phyloP scores from a whole-genome alignment of 2,888 invertebrate genomes.

The Tiliacea aurago region DNA sequence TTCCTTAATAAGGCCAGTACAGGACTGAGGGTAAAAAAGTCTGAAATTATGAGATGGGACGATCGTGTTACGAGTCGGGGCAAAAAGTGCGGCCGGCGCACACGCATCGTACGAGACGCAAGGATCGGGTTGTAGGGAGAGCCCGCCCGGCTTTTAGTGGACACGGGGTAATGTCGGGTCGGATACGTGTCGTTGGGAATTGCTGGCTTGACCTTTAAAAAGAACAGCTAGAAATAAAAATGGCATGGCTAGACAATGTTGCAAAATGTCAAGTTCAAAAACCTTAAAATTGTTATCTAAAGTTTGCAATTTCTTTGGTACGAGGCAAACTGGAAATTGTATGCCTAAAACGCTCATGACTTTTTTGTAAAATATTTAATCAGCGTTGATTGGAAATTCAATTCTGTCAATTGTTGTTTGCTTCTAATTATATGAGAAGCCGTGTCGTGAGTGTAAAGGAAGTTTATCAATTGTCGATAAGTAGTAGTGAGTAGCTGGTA shows the following conservation, averaged over 20 bases:
- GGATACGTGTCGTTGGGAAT: slow-evolving; percentile 60
- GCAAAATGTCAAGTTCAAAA: background rate
- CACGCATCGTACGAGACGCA: slow-evolving; percentile 76
- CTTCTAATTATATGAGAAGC: slow-evolving; percentile 46
- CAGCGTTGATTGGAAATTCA: background rate
- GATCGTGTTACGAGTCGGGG: slow-evolving; percentile 84
- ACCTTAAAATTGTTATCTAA: background rate
- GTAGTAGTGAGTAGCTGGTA: slow-evolving; percentile 70
- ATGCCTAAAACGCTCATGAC: fast-evolving
- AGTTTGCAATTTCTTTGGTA: background rate
- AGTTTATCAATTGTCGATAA: slow-evolving; percentile 75
- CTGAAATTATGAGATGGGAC: slow-evolving; percentile 87
- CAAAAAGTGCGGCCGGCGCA: slow-evolving; percentile 79
- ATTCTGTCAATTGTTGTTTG: slow-evolving; percentile 25
- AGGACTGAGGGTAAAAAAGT: slow-evolving; percentile 78
- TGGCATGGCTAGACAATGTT: background rate
- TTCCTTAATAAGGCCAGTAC: slow-evolving; percentile 81
- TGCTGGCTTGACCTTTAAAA: background rate
- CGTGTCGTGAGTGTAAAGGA: slow-evolving; percentile 69
- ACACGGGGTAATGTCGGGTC: slow-evolving; percentile 62
- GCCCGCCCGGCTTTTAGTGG: slow-evolving; percentile 57
- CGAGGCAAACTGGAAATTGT: background rate
- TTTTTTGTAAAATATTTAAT: background rate
- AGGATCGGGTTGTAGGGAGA: slow-evolving; percentile 70
- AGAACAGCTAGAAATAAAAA: background rate